Conservation (phyloP, 2,797 vertebrate genomes). For the Enteromius trimaculatus region DNA sequence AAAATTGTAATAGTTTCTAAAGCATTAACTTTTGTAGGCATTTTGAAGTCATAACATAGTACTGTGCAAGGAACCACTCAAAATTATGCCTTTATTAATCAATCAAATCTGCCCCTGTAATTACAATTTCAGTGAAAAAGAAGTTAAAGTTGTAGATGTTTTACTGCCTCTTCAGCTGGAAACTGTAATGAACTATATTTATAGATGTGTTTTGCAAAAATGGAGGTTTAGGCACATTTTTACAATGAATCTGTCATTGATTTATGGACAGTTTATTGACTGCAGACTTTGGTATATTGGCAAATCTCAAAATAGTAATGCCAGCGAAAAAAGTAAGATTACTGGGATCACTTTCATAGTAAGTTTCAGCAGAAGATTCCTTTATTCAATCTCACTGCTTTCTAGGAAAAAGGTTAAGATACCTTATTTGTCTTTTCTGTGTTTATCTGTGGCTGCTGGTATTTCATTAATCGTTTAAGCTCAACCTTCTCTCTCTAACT, state of each 20-base stretch:
- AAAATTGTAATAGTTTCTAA: neutral
- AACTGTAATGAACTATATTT: neutral
- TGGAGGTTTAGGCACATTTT: neutral
- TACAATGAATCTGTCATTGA: neutral
- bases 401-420: slow-evolving; percentile 12
- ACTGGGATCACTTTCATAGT: neutral
- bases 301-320: neutral
- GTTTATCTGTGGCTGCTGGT: slow-evolving; percentile 46
- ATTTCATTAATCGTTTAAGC: slow-evolving; percentile 60
- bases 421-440: neutral
- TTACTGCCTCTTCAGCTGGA: neutral
- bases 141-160: neutral
- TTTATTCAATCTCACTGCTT: neutral
- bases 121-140: neutral
- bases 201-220: neutral
- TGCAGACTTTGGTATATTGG: too few relatives aligned
- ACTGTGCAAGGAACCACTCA: neutral
- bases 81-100: neutral
- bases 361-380: neutral
- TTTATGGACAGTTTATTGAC: neutral
- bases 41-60: neutral
- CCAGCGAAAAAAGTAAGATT: neutral
- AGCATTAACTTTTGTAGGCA: neutral
- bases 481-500: slow-evolving; percentile 52
- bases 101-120: neutral